phyloP scores from a whole-genome alignment of 2,888 invertebrate genomes.

The Lithodes maja region DNA sequence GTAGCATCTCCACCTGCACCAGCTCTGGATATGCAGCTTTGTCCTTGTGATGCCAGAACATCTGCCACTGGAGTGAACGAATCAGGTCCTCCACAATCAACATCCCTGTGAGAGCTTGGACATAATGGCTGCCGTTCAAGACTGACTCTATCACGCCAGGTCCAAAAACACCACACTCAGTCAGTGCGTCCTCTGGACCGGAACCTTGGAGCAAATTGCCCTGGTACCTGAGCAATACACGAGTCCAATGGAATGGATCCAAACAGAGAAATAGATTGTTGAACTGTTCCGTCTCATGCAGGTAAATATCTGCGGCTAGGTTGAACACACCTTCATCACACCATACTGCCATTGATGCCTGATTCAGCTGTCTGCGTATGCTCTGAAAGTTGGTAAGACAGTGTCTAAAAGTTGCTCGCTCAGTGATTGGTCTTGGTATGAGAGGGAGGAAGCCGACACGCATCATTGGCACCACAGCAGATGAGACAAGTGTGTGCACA shows the following conservation, averaged over 20 bases:
- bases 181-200: background rate
- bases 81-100: background rate
- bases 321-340: slow-evolving; percentile 11
- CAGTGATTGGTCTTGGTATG: slow-evolving; percentile 3
- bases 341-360: slow-evolving; percentile 10
- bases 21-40: background rate
- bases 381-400: background rate
- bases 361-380: background rate
- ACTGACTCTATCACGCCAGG: background rate
- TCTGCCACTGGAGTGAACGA: background rate
- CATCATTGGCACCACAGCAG: slow-evolving; percentile 12
- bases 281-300: slow-evolving; percentile 6
- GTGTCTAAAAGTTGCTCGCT: background rate
- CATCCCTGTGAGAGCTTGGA: background rate
- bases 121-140: background rate
- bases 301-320: background rate
- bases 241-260: slow-evolving; percentile 4
- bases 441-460: slow-evolving; percentile 5
- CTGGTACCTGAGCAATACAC: background rate
- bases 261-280: background rate
- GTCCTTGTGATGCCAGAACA: background rate
- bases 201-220: background rate
- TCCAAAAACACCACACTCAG: background rate
- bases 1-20: background rate
- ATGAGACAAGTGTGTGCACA: slow-evolving; percentile 15